A percentile compares a stretch with the other conserved stretches of the same genome.
Conservation (phyloP, 2,113 vertebrate species). For the Sinosuthora webbiana region DNA sequence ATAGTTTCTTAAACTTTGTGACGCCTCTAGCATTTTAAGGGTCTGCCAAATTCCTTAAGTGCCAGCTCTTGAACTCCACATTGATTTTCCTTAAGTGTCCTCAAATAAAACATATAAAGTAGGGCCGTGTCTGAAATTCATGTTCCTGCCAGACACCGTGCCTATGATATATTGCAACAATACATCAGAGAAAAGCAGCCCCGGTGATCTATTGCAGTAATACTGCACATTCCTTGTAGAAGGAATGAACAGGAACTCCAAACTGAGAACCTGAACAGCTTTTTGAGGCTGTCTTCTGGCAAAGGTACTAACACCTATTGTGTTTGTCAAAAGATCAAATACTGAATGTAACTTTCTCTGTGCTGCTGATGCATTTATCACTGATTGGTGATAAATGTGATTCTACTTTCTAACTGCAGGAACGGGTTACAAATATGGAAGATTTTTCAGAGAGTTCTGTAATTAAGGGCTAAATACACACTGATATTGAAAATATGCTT, state of each 20-base stretch:
- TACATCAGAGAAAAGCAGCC: slow-evolving; percentile 58
- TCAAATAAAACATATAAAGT: slow-evolving; percentile 64
- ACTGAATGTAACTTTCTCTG: neutral
- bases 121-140: slow-evolving; percentile 47
- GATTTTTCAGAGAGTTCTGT: neutral
- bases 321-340: neutral
- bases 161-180: slow-evolving; percentile 65
- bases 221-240: neutral
- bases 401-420: neutral
- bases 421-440: neutral
- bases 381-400: neutral
- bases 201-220: slow-evolving; percentile 29
- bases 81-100: slow-evolving; percentile 61
- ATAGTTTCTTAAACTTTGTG: slow-evolving; percentile 1
- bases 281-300: slow-evolving; percentile 30
- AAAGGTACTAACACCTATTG: neutral
- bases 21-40: neutral
- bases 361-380: neutral
- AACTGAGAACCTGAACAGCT: slow-evolving; percentile 25
- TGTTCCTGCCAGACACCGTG: slow-evolving; percentile 46
- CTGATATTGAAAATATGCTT: neutral
- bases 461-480: neutral
- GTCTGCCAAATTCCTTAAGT: slow-evolving; percentile 14
- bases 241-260: slow-evolving; percentile 26
- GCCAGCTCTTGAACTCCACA: slow-evolving; percentile 29